These are phyloP conservation scores for Sebastes miniatus DNA, from an alignment of 2,797 vertebrate species.

Conservation along the genomic window DNA sequence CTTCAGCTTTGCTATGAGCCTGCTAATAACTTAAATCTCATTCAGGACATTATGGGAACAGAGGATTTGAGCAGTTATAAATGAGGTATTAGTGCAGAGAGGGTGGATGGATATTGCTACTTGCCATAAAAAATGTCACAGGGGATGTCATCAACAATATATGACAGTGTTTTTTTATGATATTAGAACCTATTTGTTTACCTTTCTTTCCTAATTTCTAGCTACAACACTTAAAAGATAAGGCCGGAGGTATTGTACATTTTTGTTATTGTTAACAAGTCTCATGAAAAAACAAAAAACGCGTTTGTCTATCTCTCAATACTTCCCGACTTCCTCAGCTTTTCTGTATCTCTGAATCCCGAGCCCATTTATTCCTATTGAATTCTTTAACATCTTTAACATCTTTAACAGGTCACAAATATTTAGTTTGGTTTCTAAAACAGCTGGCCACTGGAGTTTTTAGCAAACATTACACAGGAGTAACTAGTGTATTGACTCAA, in stretches of 20 bases:
- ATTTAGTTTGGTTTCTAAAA: neutral
- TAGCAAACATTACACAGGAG: neutral
- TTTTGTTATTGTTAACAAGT: neutral
- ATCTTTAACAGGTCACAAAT: neutral
- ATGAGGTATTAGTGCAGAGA: constrained; percentile 70
- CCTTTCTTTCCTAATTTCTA: neutral
- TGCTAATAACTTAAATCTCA: constrained; percentile 73
- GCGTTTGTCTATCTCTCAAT: neutral
- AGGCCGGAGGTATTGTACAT: neutral
- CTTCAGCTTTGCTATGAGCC: constrained; percentile 62
- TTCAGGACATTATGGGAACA: constrained; percentile 61
- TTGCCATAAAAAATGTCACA: constrained; percentile 55
- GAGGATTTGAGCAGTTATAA: constrained; percentile 64
- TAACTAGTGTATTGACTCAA: neutral
- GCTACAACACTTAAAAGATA: neutral
- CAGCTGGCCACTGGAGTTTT: neutral
- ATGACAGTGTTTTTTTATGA: constrained; percentile 9
- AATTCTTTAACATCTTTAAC: neutral
- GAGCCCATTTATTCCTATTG: neutral
- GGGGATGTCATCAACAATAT: constrained; percentile 43
- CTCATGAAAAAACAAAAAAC: neutral
- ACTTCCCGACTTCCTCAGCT: neutral
- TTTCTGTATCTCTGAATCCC: neutral
- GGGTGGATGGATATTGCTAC: constrained; percentile 49
- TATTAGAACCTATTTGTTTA: constrained; percentile 34